Evolutionary conservation across 2,888 invertebrate species (phyloP).

Genomic region (Polydrusus pterygomalis): DNA sequence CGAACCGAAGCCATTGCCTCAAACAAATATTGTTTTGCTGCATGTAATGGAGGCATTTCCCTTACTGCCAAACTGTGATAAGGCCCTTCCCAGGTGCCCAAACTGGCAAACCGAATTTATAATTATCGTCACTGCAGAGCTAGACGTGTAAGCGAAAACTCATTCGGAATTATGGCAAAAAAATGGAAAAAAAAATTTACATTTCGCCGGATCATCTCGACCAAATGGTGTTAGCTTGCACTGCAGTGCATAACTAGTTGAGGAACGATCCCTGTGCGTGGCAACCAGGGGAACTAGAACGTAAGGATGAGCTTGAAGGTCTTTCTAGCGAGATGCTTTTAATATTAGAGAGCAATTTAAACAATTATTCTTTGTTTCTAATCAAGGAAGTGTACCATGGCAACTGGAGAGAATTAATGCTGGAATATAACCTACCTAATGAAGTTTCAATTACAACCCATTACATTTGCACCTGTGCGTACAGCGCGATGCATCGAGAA

Average conservation of each 20-base stretch:
- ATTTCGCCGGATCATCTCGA: not conserved
- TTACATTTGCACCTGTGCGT: too few relatives aligned
- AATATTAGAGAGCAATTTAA: not conserved
- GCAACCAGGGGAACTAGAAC: slow-evolving; percentile 15
- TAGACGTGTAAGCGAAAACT: slow-evolving; percentile 38
- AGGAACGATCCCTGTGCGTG: slow-evolving; percentile 40
- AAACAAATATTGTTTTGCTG: too few relatives aligned
- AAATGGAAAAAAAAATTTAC: not conserved
- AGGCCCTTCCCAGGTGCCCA: not conserved
- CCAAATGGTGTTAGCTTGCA: not conserved
- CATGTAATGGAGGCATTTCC: slow-evolving; percentile 47
- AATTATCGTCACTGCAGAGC: too few relatives aligned
- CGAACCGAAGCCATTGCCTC: slow-evolving; percentile 27
- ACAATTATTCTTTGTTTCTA: not conserved
- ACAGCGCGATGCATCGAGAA: too few relatives aligned
- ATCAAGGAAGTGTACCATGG: slow-evolving; percentile 1
- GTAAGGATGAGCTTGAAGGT: slow-evolving; percentile 35
- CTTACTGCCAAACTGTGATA: slow-evolving; percentile 46
- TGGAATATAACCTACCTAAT: not conserved
- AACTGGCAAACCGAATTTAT: too few relatives aligned
- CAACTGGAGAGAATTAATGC: not conserved
- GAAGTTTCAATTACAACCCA: too few relatives aligned
- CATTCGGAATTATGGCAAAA: slow-evolving; percentile 47
- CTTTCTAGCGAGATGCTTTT: slow-evolving; percentile 34
- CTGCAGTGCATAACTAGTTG: slow-evolving; percentile 18